phyloP scores from a whole-genome alignment of 37 sponge, comb jelly and placozoan genomes.

The Beroe ovata region DNA sequence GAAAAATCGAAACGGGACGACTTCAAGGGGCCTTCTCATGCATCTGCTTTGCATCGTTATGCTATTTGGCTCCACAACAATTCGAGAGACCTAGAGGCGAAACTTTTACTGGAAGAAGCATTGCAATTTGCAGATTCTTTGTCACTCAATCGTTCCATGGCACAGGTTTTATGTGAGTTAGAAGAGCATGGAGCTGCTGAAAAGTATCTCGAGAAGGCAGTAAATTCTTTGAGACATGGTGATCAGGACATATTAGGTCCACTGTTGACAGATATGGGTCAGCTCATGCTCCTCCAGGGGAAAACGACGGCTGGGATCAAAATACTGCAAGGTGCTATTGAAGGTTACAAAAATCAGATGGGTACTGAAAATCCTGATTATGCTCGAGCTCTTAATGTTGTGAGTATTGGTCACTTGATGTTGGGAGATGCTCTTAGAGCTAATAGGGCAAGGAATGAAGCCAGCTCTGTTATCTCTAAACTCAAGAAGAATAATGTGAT shows the following conservation, averaged over 20 bases:
- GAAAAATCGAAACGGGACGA: not conserved
- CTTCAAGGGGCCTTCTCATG: slow-evolving; percentile 31
- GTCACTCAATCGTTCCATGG: slow-evolving; percentile 7
- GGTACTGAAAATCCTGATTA: slow-evolving; percentile 65
- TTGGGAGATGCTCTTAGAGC: slow-evolving; percentile 51
- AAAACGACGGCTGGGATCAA: slow-evolving; percentile 25
- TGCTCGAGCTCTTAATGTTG: slow-evolving; percentile 59
- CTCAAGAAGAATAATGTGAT: slow-evolving; percentile 33
- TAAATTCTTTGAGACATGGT: slow-evolving; percentile 51
- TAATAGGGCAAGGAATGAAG: slow-evolving; percentile 39
- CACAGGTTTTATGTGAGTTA: slow-evolving; percentile 48
- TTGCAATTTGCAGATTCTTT: slow-evolving; percentile 45
- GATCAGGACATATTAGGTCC: slow-evolving; percentile 51
- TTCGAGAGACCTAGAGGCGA: slow-evolving; percentile 31
- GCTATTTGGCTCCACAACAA: slow-evolving; percentile 42
- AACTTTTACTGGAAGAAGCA: slow-evolving; percentile 27
- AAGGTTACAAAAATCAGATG: slow-evolving; percentile 46
- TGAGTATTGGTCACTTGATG: slow-evolving; percentile 61
- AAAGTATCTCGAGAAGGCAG: slow-evolving; percentile 40
- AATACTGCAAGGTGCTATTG: slow-evolving; percentile 41
- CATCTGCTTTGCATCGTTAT: slow-evolving; percentile 51
- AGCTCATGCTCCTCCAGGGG: slow-evolving; percentile 38
- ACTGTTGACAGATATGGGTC: slow-evolving; percentile 31
- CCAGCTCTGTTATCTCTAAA: slow-evolving; percentile 21
- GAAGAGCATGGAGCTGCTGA: slow-evolving; percentile 37